A percentile compares a stretch with the other conserved stretches of the same genome.
Conservation (phyloP, 2,797 vertebrate genomes). For the Luscinia luscinia region DNA sequence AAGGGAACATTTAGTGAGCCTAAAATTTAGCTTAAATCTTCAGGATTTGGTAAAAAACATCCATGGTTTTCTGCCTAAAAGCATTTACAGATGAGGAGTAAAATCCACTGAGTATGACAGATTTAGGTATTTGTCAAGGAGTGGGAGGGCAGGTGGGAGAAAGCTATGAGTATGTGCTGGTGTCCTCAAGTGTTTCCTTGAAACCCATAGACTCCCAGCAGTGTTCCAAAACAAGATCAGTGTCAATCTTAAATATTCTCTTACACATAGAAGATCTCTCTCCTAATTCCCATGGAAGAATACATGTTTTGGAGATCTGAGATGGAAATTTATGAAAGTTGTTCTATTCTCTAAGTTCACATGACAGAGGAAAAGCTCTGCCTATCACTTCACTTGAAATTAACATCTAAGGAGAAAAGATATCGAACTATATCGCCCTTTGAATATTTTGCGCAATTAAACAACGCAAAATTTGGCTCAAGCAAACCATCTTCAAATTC, state of each 20-base stretch:
- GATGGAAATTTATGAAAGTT: background rate
- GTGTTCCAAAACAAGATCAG: constrained; percentile 29
- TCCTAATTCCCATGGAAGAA: background rate
- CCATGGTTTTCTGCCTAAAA: constrained; percentile 26
- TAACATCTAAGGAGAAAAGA: background rate
- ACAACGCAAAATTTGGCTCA: constrained; percentile 25
- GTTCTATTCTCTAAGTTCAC: background rate
- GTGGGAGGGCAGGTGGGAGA: constrained; percentile 22
- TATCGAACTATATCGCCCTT: background rate
- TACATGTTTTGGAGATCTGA: background rate
- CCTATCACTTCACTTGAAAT: background rate
- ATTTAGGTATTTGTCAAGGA: constrained; percentile 33
- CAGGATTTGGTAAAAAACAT: background rate
- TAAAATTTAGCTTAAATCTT: background rate
- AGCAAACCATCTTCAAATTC: constrained; percentile 19
- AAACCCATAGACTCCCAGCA: background rate
- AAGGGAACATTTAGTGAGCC: background rate
- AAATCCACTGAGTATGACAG: constrained; percentile 4
- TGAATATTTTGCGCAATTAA: constrained; percentile 40
- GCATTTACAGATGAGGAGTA: constrained; percentile 33
- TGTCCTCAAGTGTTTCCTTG: constrained; percentile 16
- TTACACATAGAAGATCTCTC: background rate
- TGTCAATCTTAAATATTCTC: background rate
- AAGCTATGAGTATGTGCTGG: background rate
- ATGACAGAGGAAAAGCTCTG: background rate